These are phyloP conservation scores for Protophormia terraenovae DNA, from an alignment of 2,888 invertebrate species.

Conservation along the genomic window DNA sequence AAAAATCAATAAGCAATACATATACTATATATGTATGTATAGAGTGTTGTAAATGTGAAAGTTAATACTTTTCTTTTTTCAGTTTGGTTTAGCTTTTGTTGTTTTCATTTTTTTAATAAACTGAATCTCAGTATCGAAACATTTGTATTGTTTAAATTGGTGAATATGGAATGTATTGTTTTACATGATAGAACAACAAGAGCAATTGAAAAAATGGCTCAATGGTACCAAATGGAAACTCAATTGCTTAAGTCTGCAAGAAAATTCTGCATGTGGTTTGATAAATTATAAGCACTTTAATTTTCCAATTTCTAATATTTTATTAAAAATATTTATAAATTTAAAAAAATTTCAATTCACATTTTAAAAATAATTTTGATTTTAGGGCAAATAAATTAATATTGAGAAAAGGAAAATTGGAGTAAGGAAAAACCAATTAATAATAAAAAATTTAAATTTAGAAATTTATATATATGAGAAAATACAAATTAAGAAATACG, in stretches of 20 bases:
- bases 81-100: background rate
- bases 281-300: background rate
- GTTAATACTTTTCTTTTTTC: background rate
- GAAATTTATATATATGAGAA: too few relatives aligned
- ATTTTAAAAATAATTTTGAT: background rate
- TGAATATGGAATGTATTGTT: conserved; percentile 25
- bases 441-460: too few relatives aligned
- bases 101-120: conserved; percentile 16
- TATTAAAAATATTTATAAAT: background rate
- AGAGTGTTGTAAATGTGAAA: background rate
- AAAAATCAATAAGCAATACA: background rate
- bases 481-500: too few relatives aligned
- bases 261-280: background rate
- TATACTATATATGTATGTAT: background rate
- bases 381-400: too few relatives aligned
- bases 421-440: too few relatives aligned
- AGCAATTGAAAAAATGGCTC: background rate
- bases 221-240: background rate
- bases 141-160: conserved; percentile 11
- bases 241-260: background rate
- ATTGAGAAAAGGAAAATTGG: too few relatives aligned
- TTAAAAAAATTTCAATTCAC: background rate
- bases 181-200: conserved; percentile 13
- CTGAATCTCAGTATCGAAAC: conserved; percentile 8
- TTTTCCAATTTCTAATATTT: too few relatives aligned